Evolutionary conservation across 2,888 invertebrate genomes (phyloP), one percentile per base, ranked within the genome.

Genomic region (Drosophila leonis): DNA sequence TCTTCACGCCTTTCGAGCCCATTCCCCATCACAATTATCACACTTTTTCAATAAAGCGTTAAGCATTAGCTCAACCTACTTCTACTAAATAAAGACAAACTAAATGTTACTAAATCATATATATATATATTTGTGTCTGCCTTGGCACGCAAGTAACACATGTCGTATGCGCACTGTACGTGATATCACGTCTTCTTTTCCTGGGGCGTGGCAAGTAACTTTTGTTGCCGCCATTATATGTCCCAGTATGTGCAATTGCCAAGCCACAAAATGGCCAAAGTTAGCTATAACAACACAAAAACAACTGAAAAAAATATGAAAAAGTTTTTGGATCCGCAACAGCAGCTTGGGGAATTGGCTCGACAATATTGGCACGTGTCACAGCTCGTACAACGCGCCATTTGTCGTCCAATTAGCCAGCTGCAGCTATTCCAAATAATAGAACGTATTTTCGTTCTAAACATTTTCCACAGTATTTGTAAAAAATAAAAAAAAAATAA

Each of bases 1-100:
- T 79, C 10, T 87, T 84, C 52, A 70, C 85, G 0, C 46, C 63
- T 7, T 70, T 76, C 13, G 83, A 87, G 31, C 65, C 69, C 4
- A 49, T 87, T 44, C 18, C 62, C 4, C 7, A 4, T 0, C 24
- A 66, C 15, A 82, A 60, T 29, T 84, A 81, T n/a, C 56, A 48
- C 10, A 18, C 65, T 12, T 84, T 84, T 46, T 27, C 67, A 7
- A 65, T 84, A 41, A 52, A 75, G 9, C 82, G 79, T 46, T 78
- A 54, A 59, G 52, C 35, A 12, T n/a, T 35, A 3, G 46, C 35
- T 52, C 10, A 9, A 24, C 20, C 18, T 12, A 31, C 3, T n/a
- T 52, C 51, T 10, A 24, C 52, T 24, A 10, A 37, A 33, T 33
- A 12, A 29, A 48, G 48, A 48, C 10, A 18, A 52, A 56, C 41